Evolutionary conservation across 2,113 vertebrate species (phyloP), one percentile per base, ranked within the genome.

Genomic region (Brachypodius melanocephalos): DNA sequence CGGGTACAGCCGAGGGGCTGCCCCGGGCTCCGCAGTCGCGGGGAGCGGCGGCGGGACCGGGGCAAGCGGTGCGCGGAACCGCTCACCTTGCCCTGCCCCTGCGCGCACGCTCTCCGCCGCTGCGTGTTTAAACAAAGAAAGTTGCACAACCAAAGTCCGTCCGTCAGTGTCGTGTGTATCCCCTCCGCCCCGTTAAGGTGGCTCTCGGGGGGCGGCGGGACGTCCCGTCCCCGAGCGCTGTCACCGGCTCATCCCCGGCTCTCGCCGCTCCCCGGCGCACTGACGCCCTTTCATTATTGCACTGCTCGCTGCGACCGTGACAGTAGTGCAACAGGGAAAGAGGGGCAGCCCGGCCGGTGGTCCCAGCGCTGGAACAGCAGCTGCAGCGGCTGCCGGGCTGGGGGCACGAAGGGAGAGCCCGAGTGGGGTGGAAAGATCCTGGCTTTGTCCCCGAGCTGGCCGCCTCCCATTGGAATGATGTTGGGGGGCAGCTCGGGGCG

Each of bases 301-400:
- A 99, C 98, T 99, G 98, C 98, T 99, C 94, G 97, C 98, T 98
- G 92, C 94, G 97, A 96, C 97, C 97, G 96, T 97, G 97, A 98
- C 98, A 99, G 98, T 98, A 99, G 98, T 98, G 98, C 98, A 99
- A 99, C 98, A 99, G 98, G 98, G 98, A 99, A 98, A 99, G 98
- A 99, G 98, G 98, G 96, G 97, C 98, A 98, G 97, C 97, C 98
- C 97, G 96, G 93, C 97, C 92, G 92, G 95, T 91, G 86, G 79
- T 94, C 94, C 96, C 76, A 65, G 78, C 48, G 57, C 85, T 48
- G 85, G 67, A 76, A 83, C 58, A 65, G 93, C 86, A 78, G 90
- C 85, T 58, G 58, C 59, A 32, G 51, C 80, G 51, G 76, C 85
- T 38, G 89, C 67, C 45, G 68, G 58, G 74, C 67, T 66, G 32